phyloP scores from a whole-genome alignment of 2,888 invertebrate species.

The Axea sp. region DNA sequence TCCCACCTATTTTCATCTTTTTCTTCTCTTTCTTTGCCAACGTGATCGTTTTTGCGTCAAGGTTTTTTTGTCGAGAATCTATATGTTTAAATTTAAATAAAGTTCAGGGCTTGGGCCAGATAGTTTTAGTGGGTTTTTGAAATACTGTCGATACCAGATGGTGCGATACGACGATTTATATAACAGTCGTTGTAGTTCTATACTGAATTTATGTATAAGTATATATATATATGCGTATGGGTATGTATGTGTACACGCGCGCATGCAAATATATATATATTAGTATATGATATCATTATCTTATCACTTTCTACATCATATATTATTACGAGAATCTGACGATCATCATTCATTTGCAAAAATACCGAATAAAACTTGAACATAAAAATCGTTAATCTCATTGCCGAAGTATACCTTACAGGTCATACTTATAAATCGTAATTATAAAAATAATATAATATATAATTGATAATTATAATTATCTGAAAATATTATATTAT shows the following conservation, averaged over 20 bases:
- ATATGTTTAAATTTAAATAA: constrained; percentile 53
- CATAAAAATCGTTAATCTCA: too few species aligned
- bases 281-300: not conserved
- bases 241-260: not conserved
- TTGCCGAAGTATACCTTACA: too few species aligned
- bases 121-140: constrained; percentile 52
- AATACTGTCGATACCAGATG: constrained; percentile 59
- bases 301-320: not conserved
- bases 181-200: constrained; percentile 36
- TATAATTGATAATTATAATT: too few species aligned
- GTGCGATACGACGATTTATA: constrained; percentile 54
- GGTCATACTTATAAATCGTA: too few species aligned
- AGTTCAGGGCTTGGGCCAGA: constrained; percentile 45
- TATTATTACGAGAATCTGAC: too few species aligned
- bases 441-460: too few species aligned
- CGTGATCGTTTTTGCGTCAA: not conserved
- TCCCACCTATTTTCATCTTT: constrained; percentile 9
- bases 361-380: too few species aligned
- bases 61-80: constrained; percentile 11
- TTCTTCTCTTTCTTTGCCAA: constrained; percentile 4
- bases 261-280: constrained; percentile 1
- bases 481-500: too few species aligned
- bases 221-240: constrained; percentile 14
- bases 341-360: too few species aligned
- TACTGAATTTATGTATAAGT: constrained; percentile 22